Evolutionary conservation across 2,113 vertebrate species (phyloP).

Genomic region (Electrona antarctica): DNA sequence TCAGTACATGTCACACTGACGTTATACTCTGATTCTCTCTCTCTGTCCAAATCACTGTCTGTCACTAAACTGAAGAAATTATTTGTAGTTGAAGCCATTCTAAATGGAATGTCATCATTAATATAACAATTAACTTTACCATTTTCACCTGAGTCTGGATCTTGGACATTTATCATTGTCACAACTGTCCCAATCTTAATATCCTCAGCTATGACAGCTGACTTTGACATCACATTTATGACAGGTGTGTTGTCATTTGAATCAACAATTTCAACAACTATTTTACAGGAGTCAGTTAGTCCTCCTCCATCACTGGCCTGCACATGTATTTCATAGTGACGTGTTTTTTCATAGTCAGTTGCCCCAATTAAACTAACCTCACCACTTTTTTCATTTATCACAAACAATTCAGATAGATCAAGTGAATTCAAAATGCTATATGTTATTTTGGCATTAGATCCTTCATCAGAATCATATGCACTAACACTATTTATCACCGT

Average conservation of each 20-base stretch:
- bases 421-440: constrained; percentile 33
- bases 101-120: constrained; percentile 55
- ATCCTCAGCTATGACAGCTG: constrained; percentile 22
- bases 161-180: constrained; percentile 66
- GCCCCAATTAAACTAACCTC: constrained; percentile 25
- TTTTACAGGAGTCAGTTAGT: constrained; percentile 33
- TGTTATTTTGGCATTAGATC: constrained; percentile 24
- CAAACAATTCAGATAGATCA: constrained; percentile 15
- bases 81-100: constrained; percentile 48
- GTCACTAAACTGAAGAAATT: constrained; percentile 61
- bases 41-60: constrained; percentile 49
- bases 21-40: constrained; percentile 43
- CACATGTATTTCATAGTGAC: constrained; percentile 33
- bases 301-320: constrained; percentile 37
- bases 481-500: constrained; percentile 37
- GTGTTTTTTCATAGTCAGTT: constrained; percentile 38
- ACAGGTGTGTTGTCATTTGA: background rate
- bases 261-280: constrained; percentile 28
- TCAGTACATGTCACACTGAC: constrained; percentile 48
- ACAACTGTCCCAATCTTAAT: constrained; percentile 10
- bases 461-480: constrained; percentile 48
- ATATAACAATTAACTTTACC: constrained; percentile 55
- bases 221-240: constrained; percentile 29
- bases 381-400: constrained; percentile 20
- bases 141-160: constrained; percentile 58